phyloP scores from a whole-genome alignment of 2,888 invertebrate genomes.

The Phorcus lineatus region DNA sequence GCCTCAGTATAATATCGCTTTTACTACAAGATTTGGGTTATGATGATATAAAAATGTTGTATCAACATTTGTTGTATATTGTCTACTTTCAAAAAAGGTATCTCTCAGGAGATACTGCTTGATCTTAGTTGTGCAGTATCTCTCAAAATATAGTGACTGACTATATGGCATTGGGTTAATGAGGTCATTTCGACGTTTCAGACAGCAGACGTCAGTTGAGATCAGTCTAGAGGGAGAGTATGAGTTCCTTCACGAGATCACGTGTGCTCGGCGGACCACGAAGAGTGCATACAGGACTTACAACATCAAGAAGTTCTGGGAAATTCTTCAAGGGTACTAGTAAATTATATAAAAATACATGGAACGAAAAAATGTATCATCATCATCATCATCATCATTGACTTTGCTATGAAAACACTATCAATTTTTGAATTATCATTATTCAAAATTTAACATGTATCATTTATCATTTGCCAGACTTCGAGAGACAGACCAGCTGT shows the following conservation, averaged over 20 bases:
- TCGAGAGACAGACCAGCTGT: conserved; percentile 81
- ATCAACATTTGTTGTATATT: too few relatives aligned
- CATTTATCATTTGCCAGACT: conserved; percentile 73
- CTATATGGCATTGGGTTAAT: not conserved
- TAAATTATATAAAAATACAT: too few relatives aligned
- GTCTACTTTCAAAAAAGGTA: too few relatives aligned
- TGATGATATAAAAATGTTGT: too few relatives aligned
- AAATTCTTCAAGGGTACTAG: conserved; percentile 74
- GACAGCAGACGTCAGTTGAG: conserved; percentile 66
- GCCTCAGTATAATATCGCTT: too few relatives aligned
- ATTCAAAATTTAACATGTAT: not conserved
- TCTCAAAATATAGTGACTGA: not conserved
- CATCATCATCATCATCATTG: too few relatives aligned
- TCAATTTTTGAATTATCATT: not conserved
- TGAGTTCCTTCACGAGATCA: conserved; percentile 85
- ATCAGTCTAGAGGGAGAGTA: conserved; percentile 79
- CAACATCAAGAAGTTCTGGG: conserved; percentile 83
- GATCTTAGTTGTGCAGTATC: too few relatives aligned
- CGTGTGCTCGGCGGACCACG: conserved; percentile 76
- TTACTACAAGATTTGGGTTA: too few relatives aligned
- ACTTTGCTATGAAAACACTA: too few relatives aligned
- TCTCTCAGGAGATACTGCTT: too few relatives aligned
- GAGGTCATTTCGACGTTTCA: conserved; percentile 36
- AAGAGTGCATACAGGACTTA: conserved; percentile 82
- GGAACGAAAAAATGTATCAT: too few relatives aligned